Evolutionary conservation across 1,140 invertebrate genomes (phyloP).

Genomic region (Dreissena rostriformis): DNA sequence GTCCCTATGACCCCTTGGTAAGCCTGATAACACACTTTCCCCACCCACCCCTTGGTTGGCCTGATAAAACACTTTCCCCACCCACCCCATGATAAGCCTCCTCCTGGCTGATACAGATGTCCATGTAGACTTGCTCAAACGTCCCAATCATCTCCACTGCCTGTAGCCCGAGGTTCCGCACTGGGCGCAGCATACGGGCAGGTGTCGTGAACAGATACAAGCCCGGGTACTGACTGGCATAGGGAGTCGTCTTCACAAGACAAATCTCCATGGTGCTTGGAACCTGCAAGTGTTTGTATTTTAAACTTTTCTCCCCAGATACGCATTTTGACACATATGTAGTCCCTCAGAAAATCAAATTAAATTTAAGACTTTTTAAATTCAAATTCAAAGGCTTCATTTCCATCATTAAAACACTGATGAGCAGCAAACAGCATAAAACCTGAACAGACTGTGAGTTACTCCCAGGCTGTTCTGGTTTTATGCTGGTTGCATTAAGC

Average conservation of each 20-base stretch:
- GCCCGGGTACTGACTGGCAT: slow-evolving; percentile 89
- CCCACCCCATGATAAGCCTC: slow-evolving; percentile 84
- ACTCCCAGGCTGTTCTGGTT: too few species aligned
- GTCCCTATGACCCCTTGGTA: too few species aligned
- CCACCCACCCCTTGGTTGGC: too few species aligned
- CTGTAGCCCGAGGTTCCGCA: slow-evolving; percentile 90
- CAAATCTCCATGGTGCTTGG: slow-evolving; percentile 93
- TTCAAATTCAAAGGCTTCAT: too few species aligned
- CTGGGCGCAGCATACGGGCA: slow-evolving; percentile 94
- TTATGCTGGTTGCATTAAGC: too few species aligned
- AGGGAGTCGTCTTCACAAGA: slow-evolving; percentile 86
- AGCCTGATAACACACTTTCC: too few species aligned
- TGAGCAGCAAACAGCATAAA: too few species aligned
- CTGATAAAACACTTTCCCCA: slow-evolving; percentile 36
- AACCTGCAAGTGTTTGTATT: slow-evolving; percentile 80
- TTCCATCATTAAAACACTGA: too few species aligned
- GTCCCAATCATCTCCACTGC: slow-evolving; percentile 95
- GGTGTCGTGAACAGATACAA: slow-evolving; percentile 94
- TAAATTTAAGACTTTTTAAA: too few species aligned
- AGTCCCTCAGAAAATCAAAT: too few species aligned
- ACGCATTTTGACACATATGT: too few species aligned
- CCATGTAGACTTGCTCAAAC: slow-evolving; percentile 91
- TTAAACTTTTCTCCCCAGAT: neutral
- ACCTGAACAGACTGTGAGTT: too few species aligned
- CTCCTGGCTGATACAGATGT: slow-evolving; percentile 90